Base-by-base conservation (phyloP, 2,888 invertebrate species). In the Microplitis manilae region DNA sequence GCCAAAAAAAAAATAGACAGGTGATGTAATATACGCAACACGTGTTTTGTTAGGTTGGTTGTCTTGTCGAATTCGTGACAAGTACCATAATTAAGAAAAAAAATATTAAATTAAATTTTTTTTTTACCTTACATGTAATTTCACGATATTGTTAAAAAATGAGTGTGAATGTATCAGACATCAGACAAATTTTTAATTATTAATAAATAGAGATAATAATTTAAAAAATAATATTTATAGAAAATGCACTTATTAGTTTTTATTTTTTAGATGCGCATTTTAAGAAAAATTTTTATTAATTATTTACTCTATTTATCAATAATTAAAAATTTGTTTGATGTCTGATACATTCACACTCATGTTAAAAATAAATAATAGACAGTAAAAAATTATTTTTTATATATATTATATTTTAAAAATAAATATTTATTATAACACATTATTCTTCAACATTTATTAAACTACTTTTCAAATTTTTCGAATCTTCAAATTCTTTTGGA, bases 401-500 rank as follows among this genome's bases (percentile, higher is more conserved):
- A 50, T 69, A 50, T 15, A 50, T 13, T 15, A 17, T 69, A 41
- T 69, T 69, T 38, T 50, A 17, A 13, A 15, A 50, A 50, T 38
- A 15, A 69, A 13, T 41, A 20, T n/a, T 39, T 40, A 41, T 60
- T 59, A 20, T 7, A 60, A 59, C 5, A 9, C 7, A 20, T 61
- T 60, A 73, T 60, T 73, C 73, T 73, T 73, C 73, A 67, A 59
- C 9, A 67, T 60, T 64, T 41, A 71, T 60, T 15, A 79, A 64
- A 39, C 70, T 68, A 15, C 75, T 79, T 81, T 88, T 87, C 73
- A 83, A 77, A 68, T 82, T 78, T 77, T 81, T 78, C 71, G 90
- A 80, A 77, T 85, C 82, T 81, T 86, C 80, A 80, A 90, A 86
- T 83, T 90, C 88, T 17, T 85, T 82, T 68, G 87, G 83, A 70